Evolutionary conservation across 2,797 vertebrate genomes (phyloP).

Genomic region (Graptemys geographica): DNA sequence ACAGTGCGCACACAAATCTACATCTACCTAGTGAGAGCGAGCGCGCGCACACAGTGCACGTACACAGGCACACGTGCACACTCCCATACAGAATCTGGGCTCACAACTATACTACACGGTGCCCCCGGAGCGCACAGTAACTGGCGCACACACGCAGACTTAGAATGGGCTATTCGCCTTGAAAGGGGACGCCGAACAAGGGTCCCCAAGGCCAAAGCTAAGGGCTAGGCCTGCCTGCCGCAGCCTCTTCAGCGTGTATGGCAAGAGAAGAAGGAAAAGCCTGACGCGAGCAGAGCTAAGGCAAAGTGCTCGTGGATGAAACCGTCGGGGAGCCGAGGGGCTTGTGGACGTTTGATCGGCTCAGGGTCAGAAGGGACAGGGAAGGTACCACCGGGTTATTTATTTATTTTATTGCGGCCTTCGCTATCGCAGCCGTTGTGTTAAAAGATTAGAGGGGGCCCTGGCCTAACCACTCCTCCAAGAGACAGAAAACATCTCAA

Average conservation of each 20-base stretch:
- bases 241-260: not conserved
- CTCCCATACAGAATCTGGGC: not conserved
- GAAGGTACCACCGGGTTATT: not conserved
- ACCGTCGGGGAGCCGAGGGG: not conserved
- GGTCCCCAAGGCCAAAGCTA: not conserved
- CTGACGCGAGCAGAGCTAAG: not conserved
- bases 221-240: not conserved
- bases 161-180: too few species aligned
- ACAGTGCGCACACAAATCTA: not conserved
- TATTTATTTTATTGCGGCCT: not conserved
- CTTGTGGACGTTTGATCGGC: not conserved
- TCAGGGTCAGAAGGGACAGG: not conserved
- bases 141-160: too few species aligned
- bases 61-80: too few species aligned
- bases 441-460: constrained; percentile 48
- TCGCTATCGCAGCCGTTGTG: not conserved
- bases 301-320: not conserved
- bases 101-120: rapidly evolving
- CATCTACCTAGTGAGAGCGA: rapidly evolving
- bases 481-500: constrained; percentile 43
- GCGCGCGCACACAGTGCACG: not conserved
- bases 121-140: rapidly evolving
- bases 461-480: constrained; percentile 7
- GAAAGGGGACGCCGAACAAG: not conserved
- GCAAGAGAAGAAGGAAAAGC: not conserved